Evolutionary conservation across 2,888 invertebrate species (phyloP).

Genomic region (Stramonita haemastoma): DNA sequence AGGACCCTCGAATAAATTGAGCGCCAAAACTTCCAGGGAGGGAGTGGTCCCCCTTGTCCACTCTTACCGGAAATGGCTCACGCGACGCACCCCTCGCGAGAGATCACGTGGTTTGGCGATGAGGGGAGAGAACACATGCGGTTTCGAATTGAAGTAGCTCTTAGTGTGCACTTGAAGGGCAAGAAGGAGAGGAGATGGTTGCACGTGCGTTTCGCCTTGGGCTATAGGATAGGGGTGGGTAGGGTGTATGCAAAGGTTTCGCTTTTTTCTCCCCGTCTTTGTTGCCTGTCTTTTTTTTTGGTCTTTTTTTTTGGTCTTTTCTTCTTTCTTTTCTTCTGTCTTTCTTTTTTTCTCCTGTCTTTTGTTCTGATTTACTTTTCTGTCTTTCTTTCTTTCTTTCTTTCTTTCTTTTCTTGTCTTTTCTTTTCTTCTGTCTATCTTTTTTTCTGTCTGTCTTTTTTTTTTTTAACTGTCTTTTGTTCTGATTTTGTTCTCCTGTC

Average conservation of each 20-base stretch:
- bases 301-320: not conserved
- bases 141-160: conserved; percentile 31
- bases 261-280: not conserved
- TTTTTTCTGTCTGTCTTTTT: not conserved
- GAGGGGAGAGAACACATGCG: conserved; percentile 32
- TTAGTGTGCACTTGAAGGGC: not conserved
- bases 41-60: conserved; percentile 35
- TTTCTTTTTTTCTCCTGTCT: not conserved
- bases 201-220: not conserved
- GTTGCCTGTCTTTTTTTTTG: not conserved
- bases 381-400: not conserved
- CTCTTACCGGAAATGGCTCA: conserved; percentile 29
- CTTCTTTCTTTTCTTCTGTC: not conserved
- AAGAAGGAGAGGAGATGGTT: not conserved
- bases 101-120: conserved; percentile 15
- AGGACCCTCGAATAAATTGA: not conserved
- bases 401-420: not conserved
- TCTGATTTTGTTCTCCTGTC: not conserved
- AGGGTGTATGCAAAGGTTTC: not conserved
- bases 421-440: not conserved
- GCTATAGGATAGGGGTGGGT: not conserved
- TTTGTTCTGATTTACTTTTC: not conserved
- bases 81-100: not conserved
- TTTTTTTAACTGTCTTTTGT: not conserved
- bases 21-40: not conserved